Evolutionary conservation across 2,113 vertebrate species (phyloP).

Genomic region (Rallus limicola): DNA sequence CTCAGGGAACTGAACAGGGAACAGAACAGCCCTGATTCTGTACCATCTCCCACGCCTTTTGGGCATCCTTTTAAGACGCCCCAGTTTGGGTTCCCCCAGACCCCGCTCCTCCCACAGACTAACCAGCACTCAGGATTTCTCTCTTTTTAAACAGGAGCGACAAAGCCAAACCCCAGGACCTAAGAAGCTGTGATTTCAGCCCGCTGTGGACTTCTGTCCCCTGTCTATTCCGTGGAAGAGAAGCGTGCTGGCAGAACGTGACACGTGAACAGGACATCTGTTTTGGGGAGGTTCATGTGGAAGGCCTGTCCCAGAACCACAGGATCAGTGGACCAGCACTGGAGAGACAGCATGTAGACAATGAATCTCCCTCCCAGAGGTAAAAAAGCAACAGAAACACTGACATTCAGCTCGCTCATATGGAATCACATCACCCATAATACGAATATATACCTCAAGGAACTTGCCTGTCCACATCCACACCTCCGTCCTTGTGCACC

Average conservation of each 20-base stretch:
- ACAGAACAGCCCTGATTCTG: background rate
- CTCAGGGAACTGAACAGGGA: background rate
- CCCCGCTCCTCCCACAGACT: rapidly evolving
- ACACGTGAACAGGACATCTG: background rate
- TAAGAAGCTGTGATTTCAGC: background rate
- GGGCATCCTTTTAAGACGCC: rapidly evolving
- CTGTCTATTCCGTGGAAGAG: background rate
- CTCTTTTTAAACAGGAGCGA: background rate
- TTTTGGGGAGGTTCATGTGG: background rate
- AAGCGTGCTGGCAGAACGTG: background rate
- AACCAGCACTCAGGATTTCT: background rate
- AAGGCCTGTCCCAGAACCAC: background rate
- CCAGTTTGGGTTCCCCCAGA: background rate
- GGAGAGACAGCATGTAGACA: background rate
- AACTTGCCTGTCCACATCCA: background rate
- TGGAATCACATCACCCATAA: background rate
- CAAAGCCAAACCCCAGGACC: background rate
- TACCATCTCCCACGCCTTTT: too few species aligned
- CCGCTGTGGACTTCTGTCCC: background rate
- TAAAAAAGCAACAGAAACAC: background rate
- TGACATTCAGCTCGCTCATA: background rate
- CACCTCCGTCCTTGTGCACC: too few species aligned
- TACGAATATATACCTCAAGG: too few species aligned
- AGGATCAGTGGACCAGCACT: background rate
- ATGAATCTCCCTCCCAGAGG: background rate